Evolutionary conservation across 2,113 vertebrate genomes (phyloP), one percentile per base, ranked within the genome.

Genomic region (Vidua chalybeata): DNA sequence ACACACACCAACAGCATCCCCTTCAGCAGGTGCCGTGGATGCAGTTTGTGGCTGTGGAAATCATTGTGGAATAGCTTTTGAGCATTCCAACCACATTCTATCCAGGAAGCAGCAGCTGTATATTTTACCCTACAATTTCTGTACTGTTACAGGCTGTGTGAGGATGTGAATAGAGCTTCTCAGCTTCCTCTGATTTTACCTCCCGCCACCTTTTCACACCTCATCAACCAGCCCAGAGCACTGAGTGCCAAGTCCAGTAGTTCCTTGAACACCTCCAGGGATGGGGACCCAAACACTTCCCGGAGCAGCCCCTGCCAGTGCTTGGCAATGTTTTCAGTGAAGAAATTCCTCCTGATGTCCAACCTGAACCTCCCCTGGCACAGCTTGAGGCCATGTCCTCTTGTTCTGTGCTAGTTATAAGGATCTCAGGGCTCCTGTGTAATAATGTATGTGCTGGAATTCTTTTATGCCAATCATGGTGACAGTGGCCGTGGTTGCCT

Each of bases 361-460:
- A 73, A 6, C 22, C 39, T 63, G 37, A 45, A 31, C 68, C 39
- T 54, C 5, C 9, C 11, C 39, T 45, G 33, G 27, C 33, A 45
- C 58, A 54, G 3, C 33, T 6, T 17, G 39, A 63, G 39, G 58
- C 39, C 0, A 0, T 37, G 13, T 46, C 41, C 41, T 46, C 33
- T 55, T 46, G 27, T 39, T 28, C 49, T 55, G 23, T 74, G n/a
- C 49, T 23, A 23, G 22, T 55, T 49, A 1, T 6, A 22, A 49
- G 37, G 74, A 19, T 41, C 39, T 63, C 19, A 35, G 33, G 28
- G n/a, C 31, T 84, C 18, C 37, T 23, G 5, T 49, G 46, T 10
- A 30, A 43, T 10, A 30, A 43, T 31, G 7, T 19, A 7, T 39
- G 39, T 49, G 33, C n/a, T 81, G 46, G 31, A 63, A 35, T 15